These are phyloP conservation scores for Metallyticus violacea DNA, from an alignment of 2,888 invertebrate genomes.

Conservation along the genomic window DNA sequence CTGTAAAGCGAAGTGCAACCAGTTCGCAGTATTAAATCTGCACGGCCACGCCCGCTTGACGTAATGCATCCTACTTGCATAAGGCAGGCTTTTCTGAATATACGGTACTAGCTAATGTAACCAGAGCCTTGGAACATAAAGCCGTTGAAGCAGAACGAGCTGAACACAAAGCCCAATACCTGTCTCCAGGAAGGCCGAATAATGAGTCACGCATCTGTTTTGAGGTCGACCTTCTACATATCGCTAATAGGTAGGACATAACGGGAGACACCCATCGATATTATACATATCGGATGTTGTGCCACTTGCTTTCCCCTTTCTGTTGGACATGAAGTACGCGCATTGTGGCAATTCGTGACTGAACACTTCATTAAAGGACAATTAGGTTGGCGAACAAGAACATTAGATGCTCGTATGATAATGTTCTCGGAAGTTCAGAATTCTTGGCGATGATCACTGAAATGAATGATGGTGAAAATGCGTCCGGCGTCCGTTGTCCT, in stretches of 20 bases:
- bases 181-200: background rate
- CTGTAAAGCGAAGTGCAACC: background rate
- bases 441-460: too few relatives aligned
- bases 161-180: background rate
- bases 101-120: background rate
- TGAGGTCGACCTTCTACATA: background rate
- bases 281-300: too few relatives aligned
- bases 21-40: background rate
- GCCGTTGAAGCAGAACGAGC: background rate
- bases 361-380: background rate
- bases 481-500: too few relatives aligned
- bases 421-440: too few relatives aligned
- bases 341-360: background rate
- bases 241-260: background rate
- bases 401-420: too few relatives aligned
- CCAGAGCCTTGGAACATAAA: background rate
- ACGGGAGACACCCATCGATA: background rate
- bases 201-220: background rate
- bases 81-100: background rate
- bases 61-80: background rate
- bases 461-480: too few relatives aligned
- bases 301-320: too few relatives aligned
- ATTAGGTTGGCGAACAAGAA: too few relatives aligned
- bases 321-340: background rate
- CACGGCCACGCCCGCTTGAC: background rate